Evolutionary conservation across 2,888 invertebrate species (phyloP).

Genomic region (Petrolisthes manimaculis): DNA sequence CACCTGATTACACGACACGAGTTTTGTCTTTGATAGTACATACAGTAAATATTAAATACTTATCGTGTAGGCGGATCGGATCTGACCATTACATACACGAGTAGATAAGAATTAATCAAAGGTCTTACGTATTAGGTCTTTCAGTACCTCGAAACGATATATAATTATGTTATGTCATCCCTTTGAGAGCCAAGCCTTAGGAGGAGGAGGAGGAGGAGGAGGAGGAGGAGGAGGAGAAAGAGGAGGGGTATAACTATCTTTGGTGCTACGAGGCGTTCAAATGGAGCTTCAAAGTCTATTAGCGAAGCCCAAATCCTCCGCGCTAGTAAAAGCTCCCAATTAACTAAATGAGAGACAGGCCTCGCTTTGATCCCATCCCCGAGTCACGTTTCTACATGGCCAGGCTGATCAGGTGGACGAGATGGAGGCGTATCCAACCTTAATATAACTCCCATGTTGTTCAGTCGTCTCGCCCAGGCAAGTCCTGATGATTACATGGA

Average conservation of each 20-base stretch:
- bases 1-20: no score
- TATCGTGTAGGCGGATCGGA: no score
- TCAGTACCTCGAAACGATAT: no score
- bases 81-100: no score
- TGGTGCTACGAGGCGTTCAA: neutral
- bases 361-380: neutral
- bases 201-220: neutral
- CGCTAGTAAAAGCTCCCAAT: conserved; percentile 9
- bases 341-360: conserved; percentile 1
- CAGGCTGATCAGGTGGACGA: neutral
- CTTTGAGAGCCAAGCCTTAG: neutral
- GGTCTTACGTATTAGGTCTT: no score
- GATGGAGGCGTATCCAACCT: neutral
- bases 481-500: neutral
- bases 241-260: neutral
- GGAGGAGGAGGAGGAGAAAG: no score
- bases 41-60: no score
- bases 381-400: neutral
- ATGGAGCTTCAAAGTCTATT: conserved; percentile 10
- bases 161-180: no score
- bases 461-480: no score
- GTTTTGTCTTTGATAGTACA: no score
- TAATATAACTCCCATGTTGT: no score
- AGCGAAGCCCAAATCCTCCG: neutral
- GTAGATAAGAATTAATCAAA: no score